Base-by-base conservation (phyloP, 92 coral and sea anemone genomes). In the Desmophyllum pertusum region DNA sequence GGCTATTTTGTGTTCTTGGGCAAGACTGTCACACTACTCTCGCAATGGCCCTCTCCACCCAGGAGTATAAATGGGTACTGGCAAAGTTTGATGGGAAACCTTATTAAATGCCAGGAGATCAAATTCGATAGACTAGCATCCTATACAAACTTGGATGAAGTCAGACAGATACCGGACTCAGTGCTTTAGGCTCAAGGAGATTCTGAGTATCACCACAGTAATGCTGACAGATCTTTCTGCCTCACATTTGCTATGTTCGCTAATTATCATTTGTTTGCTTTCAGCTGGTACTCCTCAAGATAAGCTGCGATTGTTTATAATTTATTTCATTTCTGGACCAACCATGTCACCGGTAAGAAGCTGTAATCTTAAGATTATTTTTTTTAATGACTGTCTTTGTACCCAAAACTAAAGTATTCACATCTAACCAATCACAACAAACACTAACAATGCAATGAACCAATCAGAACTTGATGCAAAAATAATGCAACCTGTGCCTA, bases 281-380 rank as follows among this genome's bases (percentile, higher is more conserved):
- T 5, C 77, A 96, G 99, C 98, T 81, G 99, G 99, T 4, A 92
- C 99, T 41, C 91, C 99, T 53, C 93, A 96, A 41, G 99, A 96
- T 81, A 96, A 96, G 88, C 91, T 96, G 35, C 85, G 99, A 38
- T 78, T 96, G 48, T 96, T 96, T 91, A 90, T 96, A 38, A 96
- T 96, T 40, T 96, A 92, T 55, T 96, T 85, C 77, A 92, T 96
- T 37, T 96, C 99, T 75, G 99, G 99, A 84, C 96, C 97, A 10
- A 76, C 90, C 4, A 94, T 96, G 99, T 96, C 99, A 19, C 88
- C 99, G 73, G 99, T 96, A 76, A 90, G 99, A 29, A 50, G 9
- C 27, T 0, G n/a, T n/a, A n/a, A n/a, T n/a, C n/a, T n/a, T n/a
- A n/a, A n/a, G n/a, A n/a, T n/a, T n/a, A n/a, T n/a, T n/a, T n/a